Conservation (phyloP, 1,140 invertebrate species). For the Anastrepha obliqua region DNA sequence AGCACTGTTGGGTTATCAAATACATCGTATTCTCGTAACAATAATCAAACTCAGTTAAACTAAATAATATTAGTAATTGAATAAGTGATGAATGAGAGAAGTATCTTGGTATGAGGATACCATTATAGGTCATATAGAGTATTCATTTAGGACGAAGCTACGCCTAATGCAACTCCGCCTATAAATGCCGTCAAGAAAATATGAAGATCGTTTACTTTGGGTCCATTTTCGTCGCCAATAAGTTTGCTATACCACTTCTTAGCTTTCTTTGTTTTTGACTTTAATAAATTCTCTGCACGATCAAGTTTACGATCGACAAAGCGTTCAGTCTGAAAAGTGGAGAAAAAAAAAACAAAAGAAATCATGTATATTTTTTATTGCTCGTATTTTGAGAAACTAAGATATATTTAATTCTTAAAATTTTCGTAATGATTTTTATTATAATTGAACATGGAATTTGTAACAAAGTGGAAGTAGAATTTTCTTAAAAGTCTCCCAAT, state of each 20-base stretch:
- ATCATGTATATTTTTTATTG: not conserved
- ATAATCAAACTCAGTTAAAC: slow-evolving; percentile 15
- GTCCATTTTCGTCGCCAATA: slow-evolving; percentile 79
- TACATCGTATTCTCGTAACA: slow-evolving; percentile 10
- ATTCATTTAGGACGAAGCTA: slow-evolving; percentile 70
- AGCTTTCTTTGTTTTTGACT: slow-evolving; percentile 80
- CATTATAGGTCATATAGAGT: not conserved
- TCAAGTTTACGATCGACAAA: slow-evolving; percentile 86
- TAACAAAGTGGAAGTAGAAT: too few species aligned
- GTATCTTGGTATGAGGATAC: not conserved
- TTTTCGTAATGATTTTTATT: too few species aligned
- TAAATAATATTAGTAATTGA: not conserved
- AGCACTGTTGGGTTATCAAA: slow-evolving; percentile 9
- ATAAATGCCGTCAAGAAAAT: slow-evolving; percentile 84
- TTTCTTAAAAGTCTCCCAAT: too few species aligned
- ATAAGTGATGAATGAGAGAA: slow-evolving; percentile 18
- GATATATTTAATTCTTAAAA: too few species aligned
- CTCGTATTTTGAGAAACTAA: too few species aligned
- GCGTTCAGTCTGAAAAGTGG: slow-evolving; percentile 80
- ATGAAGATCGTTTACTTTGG: slow-evolving; percentile 82
- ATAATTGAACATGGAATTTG: too few species aligned
- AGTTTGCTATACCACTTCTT: slow-evolving; percentile 83
- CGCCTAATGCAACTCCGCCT: slow-evolving; percentile 82
- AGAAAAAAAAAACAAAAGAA: slow-evolving; percentile 9
- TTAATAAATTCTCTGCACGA: slow-evolving; percentile 83